Evolutionary conservation across 2,797 vertebrate species (phyloP), one percentile per base, ranked within the genome.

Genomic region (Rhynchonycteris naso): DNA sequence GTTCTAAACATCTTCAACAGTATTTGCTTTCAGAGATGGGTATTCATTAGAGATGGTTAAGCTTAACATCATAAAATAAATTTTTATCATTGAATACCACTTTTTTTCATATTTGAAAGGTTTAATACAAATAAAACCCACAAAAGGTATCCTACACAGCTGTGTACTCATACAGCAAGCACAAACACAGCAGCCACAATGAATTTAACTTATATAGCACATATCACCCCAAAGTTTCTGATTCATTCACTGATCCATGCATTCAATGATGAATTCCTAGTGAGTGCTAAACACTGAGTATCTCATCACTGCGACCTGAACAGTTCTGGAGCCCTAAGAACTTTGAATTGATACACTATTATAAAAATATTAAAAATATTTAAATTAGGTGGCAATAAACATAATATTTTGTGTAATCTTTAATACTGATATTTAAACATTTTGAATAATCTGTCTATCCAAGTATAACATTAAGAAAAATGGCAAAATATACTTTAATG

Each of bases 351-450:
- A 63, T 47, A 38, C 0, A 71, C 43, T 56, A 72, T 88, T 85
- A 90, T 16, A 65, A 68, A 74, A 75, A 26, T 30, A 61, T 21
- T 69, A 58, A 21, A 86, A 19, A 75, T 13, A 81, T 65, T 75
- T 81, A 69, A 94, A 92, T n/a, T 69, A 74, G n/a, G 21, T 65
- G 91, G 1, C 28, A 92, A 50, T 28, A 95, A 95, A 90, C 9
- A 76, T 52, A 68, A 69, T 50, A 54, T 63, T 72, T 84, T 93
- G 11, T 74, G 6, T 35, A 56, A 59, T 19, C 22, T 72, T 79
- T 89, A 35, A 84, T n/a, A 30, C 1, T 35, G 28, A 78, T 11
- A 74, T 43, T 61, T 52, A 85, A 90, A 88, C 18, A 78, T 86
- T 24, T 26, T 63, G 9, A 76, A 84, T 52, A 66, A 65, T 83